These are phyloP conservation scores for Holothuria scabra DNA, from an alignment of 53 echinoderm and acorn worm genomes.

Conservation along the genomic window DNA sequence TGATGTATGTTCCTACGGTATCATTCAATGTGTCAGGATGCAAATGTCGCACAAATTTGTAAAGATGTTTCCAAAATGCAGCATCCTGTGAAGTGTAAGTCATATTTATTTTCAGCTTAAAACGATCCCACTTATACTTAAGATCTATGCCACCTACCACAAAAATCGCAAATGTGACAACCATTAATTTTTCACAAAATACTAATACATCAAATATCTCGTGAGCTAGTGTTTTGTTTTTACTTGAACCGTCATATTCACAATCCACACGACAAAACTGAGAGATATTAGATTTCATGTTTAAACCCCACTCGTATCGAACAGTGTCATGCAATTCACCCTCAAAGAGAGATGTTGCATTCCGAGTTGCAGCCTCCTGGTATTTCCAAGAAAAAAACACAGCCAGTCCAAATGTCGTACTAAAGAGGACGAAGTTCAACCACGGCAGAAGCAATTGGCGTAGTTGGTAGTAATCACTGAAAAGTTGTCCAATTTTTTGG, in stretches of 20 bases:
- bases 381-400: conserved; percentile 25
- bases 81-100: not conserved
- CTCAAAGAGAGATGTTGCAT: too few species aligned
- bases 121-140: conserved; percentile 7
- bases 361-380: not conserved
- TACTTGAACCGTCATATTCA: not conserved
- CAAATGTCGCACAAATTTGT: not conserved
- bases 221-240: not conserved
- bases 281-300: too few species aligned
- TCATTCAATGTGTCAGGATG: conserved; percentile 16
- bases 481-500: not conserved
- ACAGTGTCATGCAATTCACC: not conserved
- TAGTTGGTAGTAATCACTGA: conserved; percentile 27
- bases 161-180: not conserved
- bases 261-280: not conserved
- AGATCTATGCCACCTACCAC: not conserved
- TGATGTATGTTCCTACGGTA: not conserved
- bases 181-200: not conserved
- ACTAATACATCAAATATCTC: not conserved
- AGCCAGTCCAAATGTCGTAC: conserved; percentile 11
- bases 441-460: not conserved
- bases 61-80: not conserved
- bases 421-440: conserved; percentile 22
- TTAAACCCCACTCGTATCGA: not conserved
- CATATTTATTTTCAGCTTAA: not conserved